A percentile compares a stretch with the other conserved stretches of the same genome.
phyloP scores from a whole-genome alignment of 1,140 invertebrate species.

The Homalodisca vitripennis region DNA sequence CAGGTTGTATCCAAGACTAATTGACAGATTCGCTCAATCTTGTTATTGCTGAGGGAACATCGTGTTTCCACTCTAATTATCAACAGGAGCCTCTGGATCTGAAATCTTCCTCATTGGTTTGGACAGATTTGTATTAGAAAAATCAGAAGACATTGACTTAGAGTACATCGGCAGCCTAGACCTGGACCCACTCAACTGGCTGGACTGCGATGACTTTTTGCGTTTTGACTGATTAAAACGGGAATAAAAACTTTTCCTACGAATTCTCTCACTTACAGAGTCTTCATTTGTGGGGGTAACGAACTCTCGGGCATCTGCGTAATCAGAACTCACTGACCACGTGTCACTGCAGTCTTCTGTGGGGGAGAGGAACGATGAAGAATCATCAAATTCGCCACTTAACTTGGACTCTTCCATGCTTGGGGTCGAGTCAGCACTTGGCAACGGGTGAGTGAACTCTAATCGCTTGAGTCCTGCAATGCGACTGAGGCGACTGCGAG shows the following conservation, averaged over 20 bases:
- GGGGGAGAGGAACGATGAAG: slow-evolving; percentile 53
- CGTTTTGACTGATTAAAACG: slow-evolving; percentile 77
- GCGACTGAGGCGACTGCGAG: slow-evolving; percentile 22
- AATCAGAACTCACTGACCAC: slow-evolving; percentile 66
- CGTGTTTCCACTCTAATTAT: neutral
- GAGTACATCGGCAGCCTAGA: slow-evolving; percentile 30
- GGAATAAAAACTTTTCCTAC: slow-evolving; percentile 84
- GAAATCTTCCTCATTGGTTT: slow-evolving; percentile 1
- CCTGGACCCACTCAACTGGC: neutral
- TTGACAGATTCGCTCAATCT: neutral
- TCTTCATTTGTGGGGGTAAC: slow-evolving; percentile 56
- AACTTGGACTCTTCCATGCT: slow-evolving; percentile 28
- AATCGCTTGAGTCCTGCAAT: slow-evolving; percentile 34
- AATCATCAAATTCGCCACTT: slow-evolving; percentile 30
- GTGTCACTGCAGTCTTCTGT: slow-evolving; percentile 60
- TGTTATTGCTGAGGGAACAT: neutral
- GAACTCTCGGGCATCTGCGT: slow-evolving; percentile 47
- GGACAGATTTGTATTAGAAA: neutral
- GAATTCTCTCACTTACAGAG: slow-evolving; percentile 79
- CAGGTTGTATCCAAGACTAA: neutral
- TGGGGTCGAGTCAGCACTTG: slow-evolving; percentile 28
- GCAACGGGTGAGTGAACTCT: slow-evolving; percentile 25
- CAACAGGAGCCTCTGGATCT: neutral
- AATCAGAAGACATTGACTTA: slow-evolving; percentile 25
- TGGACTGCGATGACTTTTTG: slow-evolving; percentile 7